phyloP scores from a whole-genome alignment of 2,797 vertebrate species.

The Oryzias dopingdopingensis region DNA sequence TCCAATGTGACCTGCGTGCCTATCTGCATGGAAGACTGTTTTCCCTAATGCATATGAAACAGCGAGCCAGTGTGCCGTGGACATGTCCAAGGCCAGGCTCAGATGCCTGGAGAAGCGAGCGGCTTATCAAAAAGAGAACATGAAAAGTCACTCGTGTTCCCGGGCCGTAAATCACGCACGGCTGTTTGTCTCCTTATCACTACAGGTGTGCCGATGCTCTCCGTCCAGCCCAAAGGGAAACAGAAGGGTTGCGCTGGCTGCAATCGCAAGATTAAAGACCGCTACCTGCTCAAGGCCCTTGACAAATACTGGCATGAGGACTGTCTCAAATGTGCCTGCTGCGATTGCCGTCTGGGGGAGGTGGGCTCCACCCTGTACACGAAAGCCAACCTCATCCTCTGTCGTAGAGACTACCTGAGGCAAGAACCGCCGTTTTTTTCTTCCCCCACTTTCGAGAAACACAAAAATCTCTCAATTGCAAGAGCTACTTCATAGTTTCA shows the following conservation, averaged over 20 bases:
- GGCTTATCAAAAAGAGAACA: slow-evolving; percentile 78
- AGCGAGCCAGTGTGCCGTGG: slow-evolving; percentile 64
- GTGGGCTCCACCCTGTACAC: slow-evolving; percentile 99
- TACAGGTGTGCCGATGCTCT: slow-evolving; percentile 99
- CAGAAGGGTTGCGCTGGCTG: slow-evolving; percentile 99
- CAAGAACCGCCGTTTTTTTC: slow-evolving; percentile 72
- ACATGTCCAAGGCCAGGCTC: slow-evolving; percentile 51
- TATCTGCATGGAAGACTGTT: slow-evolving; percentile 75
- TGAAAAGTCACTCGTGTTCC: slow-evolving; percentile 77
- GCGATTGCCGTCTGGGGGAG: slow-evolving; percentile 97
- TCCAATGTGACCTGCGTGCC: slow-evolving; percentile 72
- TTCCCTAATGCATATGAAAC: slow-evolving; percentile 81
- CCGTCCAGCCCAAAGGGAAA: slow-evolving; percentile 98
- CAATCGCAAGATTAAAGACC: slow-evolving; percentile 99
- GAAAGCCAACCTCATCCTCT: slow-evolving; percentile 99
- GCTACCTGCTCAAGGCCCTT: slow-evolving; percentile 99
- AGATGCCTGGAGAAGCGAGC: slow-evolving; percentile 61
- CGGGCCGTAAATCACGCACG: slow-evolving; percentile 75
- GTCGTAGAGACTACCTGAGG: slow-evolving; percentile 99
- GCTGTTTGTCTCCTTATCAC: slow-evolving; percentile 73
- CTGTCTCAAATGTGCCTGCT: slow-evolving; percentile 99
- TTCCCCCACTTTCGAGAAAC: slow-evolving; percentile 45
- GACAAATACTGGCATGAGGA: slow-evolving; percentile 99
- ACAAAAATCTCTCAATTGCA: slow-evolving; percentile 44
- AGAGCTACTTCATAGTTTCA: slow-evolving; percentile 27